These are phyloP conservation scores for Didymodactylos carnosus DNA, from an alignment of 2,888 invertebrate species.

Conservation along the genomic window DNA sequence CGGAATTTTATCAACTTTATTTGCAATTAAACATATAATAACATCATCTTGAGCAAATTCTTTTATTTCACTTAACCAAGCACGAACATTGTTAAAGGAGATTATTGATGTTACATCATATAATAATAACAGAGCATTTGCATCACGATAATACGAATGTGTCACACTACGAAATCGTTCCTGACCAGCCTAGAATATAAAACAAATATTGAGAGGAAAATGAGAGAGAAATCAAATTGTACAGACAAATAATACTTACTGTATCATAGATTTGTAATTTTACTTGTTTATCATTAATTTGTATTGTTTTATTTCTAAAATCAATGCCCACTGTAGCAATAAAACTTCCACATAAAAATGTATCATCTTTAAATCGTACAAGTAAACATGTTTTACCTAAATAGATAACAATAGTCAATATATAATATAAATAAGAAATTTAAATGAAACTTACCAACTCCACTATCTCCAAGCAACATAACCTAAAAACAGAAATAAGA, in stretches of 20 bases:
- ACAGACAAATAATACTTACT: constrained; percentile 16
- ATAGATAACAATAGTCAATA: too few relatives aligned
- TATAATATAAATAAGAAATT: too few relatives aligned
- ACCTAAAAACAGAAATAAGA: background rate
- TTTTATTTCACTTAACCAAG: constrained; percentile 78
- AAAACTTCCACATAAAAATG: constrained; percentile 76
- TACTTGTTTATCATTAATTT: constrained; percentile 46
- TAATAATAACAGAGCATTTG: constrained; percentile 69
- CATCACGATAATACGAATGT: constrained; percentile 78
- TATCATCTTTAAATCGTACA: constrained; percentile 76
- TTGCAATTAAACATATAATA: constrained; percentile 70
- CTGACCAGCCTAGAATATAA: constrained; percentile 51
- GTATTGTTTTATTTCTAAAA: constrained; percentile 47
- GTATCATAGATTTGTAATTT: constrained; percentile 49
- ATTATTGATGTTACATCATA: constrained; percentile 86
- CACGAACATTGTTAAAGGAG: constrained; percentile 84
- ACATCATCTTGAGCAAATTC: constrained; percentile 85
- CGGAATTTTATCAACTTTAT: constrained; percentile 47
- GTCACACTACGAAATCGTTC: constrained; percentile 80
- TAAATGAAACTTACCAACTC: too few relatives aligned
- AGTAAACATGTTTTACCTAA: constrained; percentile 87
- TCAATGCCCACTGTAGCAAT: constrained; percentile 91
- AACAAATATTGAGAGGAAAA: too few relatives aligned
- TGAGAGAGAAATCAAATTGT: background rate
- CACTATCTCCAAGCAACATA: background rate